Base-by-base conservation (phyloP, 2,797 vertebrate species). In the Gymnodraco acuticeps region DNA sequence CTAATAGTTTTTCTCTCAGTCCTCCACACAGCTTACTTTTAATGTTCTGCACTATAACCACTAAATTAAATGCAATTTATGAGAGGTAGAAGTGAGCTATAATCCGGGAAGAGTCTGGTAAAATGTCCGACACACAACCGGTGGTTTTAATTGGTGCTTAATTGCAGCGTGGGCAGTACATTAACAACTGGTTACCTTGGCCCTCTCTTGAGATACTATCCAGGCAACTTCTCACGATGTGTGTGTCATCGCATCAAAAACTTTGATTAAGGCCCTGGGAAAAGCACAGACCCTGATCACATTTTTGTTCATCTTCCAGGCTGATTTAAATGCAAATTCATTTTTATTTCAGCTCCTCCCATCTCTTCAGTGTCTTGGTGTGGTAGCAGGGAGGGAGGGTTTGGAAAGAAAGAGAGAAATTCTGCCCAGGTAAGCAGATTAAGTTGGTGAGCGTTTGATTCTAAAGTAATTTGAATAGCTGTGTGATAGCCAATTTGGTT, bases 391-490 rank as follows among this genome's bases (percentile, higher is more conserved):
- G 64, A 38, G 58, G 42, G 51, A 58, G 70, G 33, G 33, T 7
- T 38, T 55, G 53, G n/a, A 76, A 84, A 69, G 62, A 72, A 55
- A 62, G 66, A 48, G 12, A 55, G 59, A 2, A 31, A 85, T 94
- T 93, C 89, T 94, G 92, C 90, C 76, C 90, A 94, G 92, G 93
- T 95, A 95, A 94, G 94, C 95, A 88, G 86, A 92, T 95, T 94
- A 92, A 88, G 82, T 84, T 88, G 78, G 85, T 51, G 80, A 83
- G 74, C 16, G 67, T 91, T 89, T 93, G 93, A 93, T 92, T 93
- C 83, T 92, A 91, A 94, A 91, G 90, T 94, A 82, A 95, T 95
- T 94, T 94, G 82, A 95, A 95, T 95, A 94, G 93, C 93, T 90
- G 88, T 90, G 80, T 84, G 81, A 90, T 93, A 92, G 91, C 91